Evolutionary conservation across 2,113 vertebrate species (phyloP).

Genomic region (Raja brachyura): DNA sequence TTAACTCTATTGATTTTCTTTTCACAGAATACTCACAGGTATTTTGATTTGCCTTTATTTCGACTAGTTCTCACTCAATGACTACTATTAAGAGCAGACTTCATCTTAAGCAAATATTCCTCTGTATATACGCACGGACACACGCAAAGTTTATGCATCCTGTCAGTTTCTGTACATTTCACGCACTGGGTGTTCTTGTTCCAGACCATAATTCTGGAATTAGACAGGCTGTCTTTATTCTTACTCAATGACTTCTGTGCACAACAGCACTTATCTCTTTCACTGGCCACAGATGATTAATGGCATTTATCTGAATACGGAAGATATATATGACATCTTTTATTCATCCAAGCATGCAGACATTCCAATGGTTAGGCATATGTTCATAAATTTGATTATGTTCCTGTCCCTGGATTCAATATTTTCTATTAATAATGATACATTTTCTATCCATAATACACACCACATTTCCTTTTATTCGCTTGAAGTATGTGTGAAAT

Average conservation of each 20-base stretch:
- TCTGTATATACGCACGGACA: background rate
- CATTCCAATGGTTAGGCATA: background rate
- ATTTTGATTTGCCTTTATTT: background rate
- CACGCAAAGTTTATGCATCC: background rate
- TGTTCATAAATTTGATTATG: background rate
- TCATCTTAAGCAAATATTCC: background rate
- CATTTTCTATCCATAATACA: background rate
- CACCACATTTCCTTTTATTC: background rate
- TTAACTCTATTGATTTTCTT: background rate
- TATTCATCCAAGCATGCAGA: background rate
- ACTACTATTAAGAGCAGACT: background rate
- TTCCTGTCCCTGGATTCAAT: background rate
- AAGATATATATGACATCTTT: background rate
- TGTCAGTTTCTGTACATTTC: background rate
- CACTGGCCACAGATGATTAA: background rate
- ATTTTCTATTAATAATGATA: background rate
- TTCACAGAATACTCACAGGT: background rate
- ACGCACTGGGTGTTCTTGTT: background rate
- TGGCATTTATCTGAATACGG: background rate
- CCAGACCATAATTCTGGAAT: background rate
- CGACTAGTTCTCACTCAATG: background rate
- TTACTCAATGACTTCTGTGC: background rate
- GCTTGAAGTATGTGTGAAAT: background rate
- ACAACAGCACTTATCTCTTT: background rate
- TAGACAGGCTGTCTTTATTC: background rate